phyloP scores from a whole-genome alignment of 2,113 vertebrate species.

The Microcebus murinus region DNA sequence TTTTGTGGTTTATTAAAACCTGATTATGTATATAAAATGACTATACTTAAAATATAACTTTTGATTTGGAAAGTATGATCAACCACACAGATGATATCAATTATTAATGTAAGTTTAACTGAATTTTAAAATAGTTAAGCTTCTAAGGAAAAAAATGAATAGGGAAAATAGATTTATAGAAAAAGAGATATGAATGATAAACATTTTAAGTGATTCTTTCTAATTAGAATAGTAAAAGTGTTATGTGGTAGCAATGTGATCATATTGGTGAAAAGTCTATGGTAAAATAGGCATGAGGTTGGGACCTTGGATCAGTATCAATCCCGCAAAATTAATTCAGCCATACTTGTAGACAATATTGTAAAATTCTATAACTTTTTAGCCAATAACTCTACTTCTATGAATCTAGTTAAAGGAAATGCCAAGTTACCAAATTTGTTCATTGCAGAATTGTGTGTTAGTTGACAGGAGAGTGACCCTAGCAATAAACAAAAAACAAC shows the following conservation, averaged over 20 bases:
- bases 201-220: conserved; percentile 2
- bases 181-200: background rate
- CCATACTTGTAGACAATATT: background rate
- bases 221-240: conserved; percentile 28
- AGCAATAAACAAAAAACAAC: background rate
- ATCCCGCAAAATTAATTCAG: background rate
- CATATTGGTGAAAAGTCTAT: background rate
- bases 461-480: background rate
- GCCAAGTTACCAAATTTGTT: background rate
- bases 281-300: background rate
- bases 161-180: background rate
- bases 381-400: background rate
- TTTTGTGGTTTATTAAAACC: background rate
- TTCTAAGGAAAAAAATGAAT: background rate
- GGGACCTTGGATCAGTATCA: background rate
- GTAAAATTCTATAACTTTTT: background rate
- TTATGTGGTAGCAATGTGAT: background rate
- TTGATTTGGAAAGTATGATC: background rate
- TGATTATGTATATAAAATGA: background rate
- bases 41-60: background rate
- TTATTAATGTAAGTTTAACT: background rate
- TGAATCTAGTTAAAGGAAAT: conserved; percentile 13
- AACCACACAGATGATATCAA: background rate
- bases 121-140: conserved; percentile 30
- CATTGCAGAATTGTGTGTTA: background rate